Base-by-base conservation (phyloP, 37 sponge, comb jelly and placozoan species). In the Agelas oroides region DNA sequence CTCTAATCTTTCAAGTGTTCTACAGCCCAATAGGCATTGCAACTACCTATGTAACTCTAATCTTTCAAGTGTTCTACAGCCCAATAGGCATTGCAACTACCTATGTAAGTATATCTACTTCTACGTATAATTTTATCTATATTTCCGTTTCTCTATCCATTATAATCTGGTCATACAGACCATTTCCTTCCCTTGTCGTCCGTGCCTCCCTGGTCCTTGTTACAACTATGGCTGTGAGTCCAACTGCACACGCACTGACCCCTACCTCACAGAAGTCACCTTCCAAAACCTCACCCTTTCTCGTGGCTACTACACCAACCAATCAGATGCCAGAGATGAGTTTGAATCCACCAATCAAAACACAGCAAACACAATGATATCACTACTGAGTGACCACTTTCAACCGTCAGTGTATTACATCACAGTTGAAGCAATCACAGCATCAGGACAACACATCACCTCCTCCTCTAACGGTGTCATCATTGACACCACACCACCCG, bases 401-500 rank as follows among this genome's bases (percentile, higher is more conserved):
- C 84, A 70, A 67, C 95, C 95, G 12, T 66, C 87, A 0, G 52
- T 37, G 15, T 95, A 92, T 39, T 95, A 83, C 64, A 58, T 95
- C 31, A 87, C 90, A 30, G 91, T 95, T 14, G 60, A 84, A 60
- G 96, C 91, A 19, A 31, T 80, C 52, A 89, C 93, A 52, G 93
- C 96, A 17, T 92, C 90, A 27, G 96, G 96, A 53, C 66, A 53
- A 25, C 20, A 27, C 1, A 30, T 82, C n/a, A 35, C 23, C 2
- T 36, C 75, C 13, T 31, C 76, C n/a, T 92, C 88, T 25, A 89
- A 87, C 75, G 96, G 96, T 0, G 82, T 95, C 8, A 68, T 58
- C 32, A 83, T 95, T 19, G 96, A 95, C 59, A 84, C 73, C 3
- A 78, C 96, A 0, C 90, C 96, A 24, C 93, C 96, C 15, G 34